These are phyloP conservation scores for Thumatha senex DNA, from an alignment of 2,888 invertebrate species.

Conservation along the genomic window DNA sequence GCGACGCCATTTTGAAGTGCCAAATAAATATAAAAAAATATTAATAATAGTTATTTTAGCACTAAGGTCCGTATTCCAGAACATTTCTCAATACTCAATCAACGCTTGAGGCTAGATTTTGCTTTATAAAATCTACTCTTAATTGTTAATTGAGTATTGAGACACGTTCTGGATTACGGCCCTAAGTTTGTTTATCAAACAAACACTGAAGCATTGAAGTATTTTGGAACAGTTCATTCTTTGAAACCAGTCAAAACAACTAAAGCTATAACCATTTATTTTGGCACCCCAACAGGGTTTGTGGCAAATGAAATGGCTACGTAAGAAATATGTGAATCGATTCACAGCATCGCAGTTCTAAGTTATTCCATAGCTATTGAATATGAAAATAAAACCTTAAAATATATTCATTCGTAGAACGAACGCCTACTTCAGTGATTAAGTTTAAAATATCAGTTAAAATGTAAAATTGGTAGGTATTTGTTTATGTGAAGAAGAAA, in stretches of 20 bases:
- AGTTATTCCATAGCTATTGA: slow-evolving; percentile 13
- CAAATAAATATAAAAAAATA: no score
- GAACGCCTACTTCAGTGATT: slow-evolving; percentile 23
- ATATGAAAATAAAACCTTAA: slow-evolving; percentile 21
- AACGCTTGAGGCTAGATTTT: no score
- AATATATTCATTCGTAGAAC: slow-evolving; percentile 2
- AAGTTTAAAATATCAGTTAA: slow-evolving; percentile 5
- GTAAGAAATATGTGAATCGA: slow-evolving; percentile 3
- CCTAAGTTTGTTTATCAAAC: slow-evolving; percentile 21
- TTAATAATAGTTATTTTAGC: no score
- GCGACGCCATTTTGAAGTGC: no score
- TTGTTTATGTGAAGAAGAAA: no score
- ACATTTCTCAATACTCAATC: no score
- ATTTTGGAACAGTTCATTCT: slow-evolving; percentile 28
- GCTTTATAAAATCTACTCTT: no score
- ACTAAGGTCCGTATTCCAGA: no score
- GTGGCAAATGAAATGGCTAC: slow-evolving; percentile 43
- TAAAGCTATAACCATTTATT: slow-evolving; percentile 43
- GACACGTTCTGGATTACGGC: no score
- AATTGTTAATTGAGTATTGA: no score
- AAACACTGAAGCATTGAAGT: slow-evolving; percentile 28
- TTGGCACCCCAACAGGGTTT: slow-evolving; percentile 51
- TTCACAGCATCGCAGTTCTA: slow-evolving; percentile 19
- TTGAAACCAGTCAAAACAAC: slow-evolving; percentile 35
- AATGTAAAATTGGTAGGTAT: no score